Conservation (phyloP, 2,888 invertebrate genomes). For the Sarcophaga caerulescens region DNA sequence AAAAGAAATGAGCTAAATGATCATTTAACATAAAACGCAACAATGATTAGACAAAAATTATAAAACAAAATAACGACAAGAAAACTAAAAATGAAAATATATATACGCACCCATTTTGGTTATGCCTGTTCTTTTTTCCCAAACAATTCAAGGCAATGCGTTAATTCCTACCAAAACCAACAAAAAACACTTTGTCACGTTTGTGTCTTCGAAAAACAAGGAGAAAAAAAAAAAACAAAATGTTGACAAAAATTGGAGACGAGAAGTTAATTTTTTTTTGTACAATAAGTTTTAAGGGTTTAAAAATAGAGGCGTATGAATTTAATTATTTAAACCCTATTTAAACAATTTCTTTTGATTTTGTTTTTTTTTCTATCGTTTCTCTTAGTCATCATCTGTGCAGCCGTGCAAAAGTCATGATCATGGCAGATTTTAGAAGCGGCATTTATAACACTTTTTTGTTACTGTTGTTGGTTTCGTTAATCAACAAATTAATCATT, state of each 20-base stretch:
- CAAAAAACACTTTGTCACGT: slow-evolving; percentile 63
- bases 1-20: slow-evolving; percentile 56
- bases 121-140: slow-evolving; percentile 47
- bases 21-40: slow-evolving; percentile 62
- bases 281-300: slow-evolving; percentile 52
- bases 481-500: slow-evolving; percentile 68
- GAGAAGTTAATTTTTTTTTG: slow-evolving; percentile 13
- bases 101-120: slow-evolving; percentile 59
- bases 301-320: slow-evolving; percentile 63
- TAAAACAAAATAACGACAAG: slow-evolving; percentile 27
- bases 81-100: slow-evolving; percentile 5
- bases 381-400: slow-evolving; percentile 56
- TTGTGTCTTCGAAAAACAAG: slow-evolving; percentile 23
- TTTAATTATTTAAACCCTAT: slow-evolving; percentile 59
- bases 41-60: slow-evolving; percentile 66
- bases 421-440: slow-evolving; percentile 16
- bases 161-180: slow-evolving; percentile 8
- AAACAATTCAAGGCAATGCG: slow-evolving; percentile 7
- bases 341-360: slow-evolving; percentile 27
- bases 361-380: not conserved
- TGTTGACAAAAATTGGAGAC: not conserved
- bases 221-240: not conserved
- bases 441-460: slow-evolving; percentile 61
- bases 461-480: slow-evolving; percentile 24
- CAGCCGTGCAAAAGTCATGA: slow-evolving; percentile 46